These are phyloP conservation scores for Spodoptera frugiperda DNA, from an alignment of 1,140 invertebrate species.

Conservation along the genomic window DNA sequence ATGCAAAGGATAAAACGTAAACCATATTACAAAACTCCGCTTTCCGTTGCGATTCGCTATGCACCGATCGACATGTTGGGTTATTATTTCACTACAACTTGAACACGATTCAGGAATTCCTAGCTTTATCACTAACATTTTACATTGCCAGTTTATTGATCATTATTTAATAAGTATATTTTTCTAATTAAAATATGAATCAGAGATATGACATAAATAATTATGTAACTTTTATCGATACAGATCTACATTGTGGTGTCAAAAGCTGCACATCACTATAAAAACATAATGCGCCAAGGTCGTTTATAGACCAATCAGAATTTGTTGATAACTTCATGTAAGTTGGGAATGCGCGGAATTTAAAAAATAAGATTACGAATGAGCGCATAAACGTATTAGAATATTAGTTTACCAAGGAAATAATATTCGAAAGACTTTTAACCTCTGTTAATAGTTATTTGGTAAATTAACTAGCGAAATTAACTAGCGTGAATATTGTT, in stretches of 20 bases:
- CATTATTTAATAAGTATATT: too few species aligned
- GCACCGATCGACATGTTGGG: too few species aligned
- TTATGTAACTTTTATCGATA: not conserved
- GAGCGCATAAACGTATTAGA: not conserved
- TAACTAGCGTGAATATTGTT: too few species aligned
- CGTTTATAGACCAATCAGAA: slow-evolving; percentile 66
- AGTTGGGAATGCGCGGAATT: slow-evolving; percentile 43
- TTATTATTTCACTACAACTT: too few species aligned
- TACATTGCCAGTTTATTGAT: too few species aligned
- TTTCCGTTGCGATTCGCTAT: too few species aligned
- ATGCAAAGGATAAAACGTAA: too few species aligned
- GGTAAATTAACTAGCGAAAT: not conserved
- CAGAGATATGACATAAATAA: not conserved
- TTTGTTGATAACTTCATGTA: slow-evolving; percentile 57
- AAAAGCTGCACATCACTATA: slow-evolving; percentile 44
- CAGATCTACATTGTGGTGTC: not conserved
- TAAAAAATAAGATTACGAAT: slow-evolving; percentile 9
- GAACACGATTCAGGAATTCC: too few species aligned
- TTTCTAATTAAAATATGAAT: too few species aligned
- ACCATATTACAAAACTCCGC: too few species aligned
- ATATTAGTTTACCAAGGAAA: not conserved
- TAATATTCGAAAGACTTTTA: not conserved
- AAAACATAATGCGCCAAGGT: slow-evolving; percentile 75
- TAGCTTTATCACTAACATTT: too few species aligned
- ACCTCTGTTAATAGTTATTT: not conserved